Base-by-base conservation (phyloP, 2,888 invertebrate genomes). In the Acanthosoma haemorrhoidale region DNA sequence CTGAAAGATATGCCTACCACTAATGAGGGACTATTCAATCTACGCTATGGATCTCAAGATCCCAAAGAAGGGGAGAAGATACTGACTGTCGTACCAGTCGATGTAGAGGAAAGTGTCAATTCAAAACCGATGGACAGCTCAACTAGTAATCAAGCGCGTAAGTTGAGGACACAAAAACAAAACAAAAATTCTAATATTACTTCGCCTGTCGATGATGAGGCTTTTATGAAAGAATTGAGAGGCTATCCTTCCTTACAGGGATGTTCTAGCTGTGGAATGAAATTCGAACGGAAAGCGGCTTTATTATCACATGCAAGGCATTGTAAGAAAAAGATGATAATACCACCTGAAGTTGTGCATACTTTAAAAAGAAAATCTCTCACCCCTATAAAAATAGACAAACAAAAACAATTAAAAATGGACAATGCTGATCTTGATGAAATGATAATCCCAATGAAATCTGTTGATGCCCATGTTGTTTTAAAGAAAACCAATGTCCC, bases 231-330 rank as follows among this genome's bases (percentile, higher is more conserved):
- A 73, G 87, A 87, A 78, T 82, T 88, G 75, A 88, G 88, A 76
- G 82, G 83, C 8, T 85, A 85, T 75, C 82, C 84, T 9, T 85
- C 85, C 74, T 77, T 86, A 80, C 88, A 75, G 77, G 86, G 84
- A 78, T 86, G 88, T 77, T 86, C 85, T 16, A 86, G 86, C 0
- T 91, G 91, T 78, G 88, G 87, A 0, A 86, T 88, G 74, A 82
- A 84, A 70, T 90, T 90, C 77, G 90, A 90, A 77, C 83, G 89
- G 0, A 86, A 86, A 74, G 90, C 89, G 11, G 89, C 89, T 2
- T 81, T 90, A 3, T 84, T 85, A 5, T 86, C 89, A 21, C 91
- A 90, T 80, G 83, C 87, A 36, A 85, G 87, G 77, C 86, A 85
- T 69, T 91, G 90, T 78, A 83, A 81, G 73, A 84, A 71, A 36